These are phyloP conservation scores for Ceriagrion tenellum DNA, from an alignment of 2,888 invertebrate genomes.

Conservation along the genomic window DNA sequence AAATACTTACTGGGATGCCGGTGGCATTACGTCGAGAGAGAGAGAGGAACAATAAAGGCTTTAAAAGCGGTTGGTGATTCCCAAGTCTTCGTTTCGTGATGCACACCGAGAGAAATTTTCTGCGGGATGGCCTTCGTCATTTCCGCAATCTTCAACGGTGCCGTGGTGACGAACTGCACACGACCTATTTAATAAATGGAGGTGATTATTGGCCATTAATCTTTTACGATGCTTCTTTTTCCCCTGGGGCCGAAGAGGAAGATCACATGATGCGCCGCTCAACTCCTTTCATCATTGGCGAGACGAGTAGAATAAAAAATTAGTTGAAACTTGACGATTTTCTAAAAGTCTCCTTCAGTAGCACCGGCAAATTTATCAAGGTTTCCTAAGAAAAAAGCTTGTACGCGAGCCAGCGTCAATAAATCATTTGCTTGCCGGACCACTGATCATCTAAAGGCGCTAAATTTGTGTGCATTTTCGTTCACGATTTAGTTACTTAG, in stretches of 20 bases:
- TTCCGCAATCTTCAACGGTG: background rate
- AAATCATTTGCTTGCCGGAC: no score
- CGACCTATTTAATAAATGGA: conserved; percentile 9
- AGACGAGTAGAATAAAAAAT: background rate
- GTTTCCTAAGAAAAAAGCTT: background rate
- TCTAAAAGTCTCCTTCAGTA: background rate
- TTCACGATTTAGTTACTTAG: no score
- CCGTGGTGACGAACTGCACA: conserved; percentile 22
- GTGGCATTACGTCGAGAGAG: background rate
- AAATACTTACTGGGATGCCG: background rate
- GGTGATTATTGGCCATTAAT: conserved; percentile 27
- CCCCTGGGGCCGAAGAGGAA: background rate
- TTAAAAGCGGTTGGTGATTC: background rate
- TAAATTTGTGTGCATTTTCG: no score
- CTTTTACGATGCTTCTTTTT: background rate
- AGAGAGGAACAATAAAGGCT: background rate
- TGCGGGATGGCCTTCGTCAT: background rate
- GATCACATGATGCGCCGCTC: background rate
- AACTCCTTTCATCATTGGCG: background rate
- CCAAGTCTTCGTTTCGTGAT: background rate
- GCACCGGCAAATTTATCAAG: background rate
- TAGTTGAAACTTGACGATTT: background rate
- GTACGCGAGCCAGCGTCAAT: no score
- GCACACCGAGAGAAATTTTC: background rate
- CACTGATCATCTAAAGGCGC: no score